Percentiles rank a stretch among this genome's conserved stretches.
phyloP scores from a whole-genome alignment of 1,140 invertebrate species.

The Euschistus heros region DNA sequence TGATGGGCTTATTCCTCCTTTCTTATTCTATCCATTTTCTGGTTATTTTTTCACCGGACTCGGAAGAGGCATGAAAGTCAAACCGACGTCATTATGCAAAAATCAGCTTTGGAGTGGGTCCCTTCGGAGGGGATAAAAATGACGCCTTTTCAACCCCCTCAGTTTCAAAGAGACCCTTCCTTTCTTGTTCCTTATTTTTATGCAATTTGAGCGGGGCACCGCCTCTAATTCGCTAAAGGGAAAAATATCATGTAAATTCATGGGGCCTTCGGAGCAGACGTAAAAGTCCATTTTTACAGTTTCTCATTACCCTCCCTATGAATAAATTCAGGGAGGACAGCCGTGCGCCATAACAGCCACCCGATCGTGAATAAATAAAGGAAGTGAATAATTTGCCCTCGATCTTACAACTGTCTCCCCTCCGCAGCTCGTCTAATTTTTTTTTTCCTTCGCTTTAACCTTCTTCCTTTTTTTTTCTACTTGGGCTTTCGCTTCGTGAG shows the following conservation, averaged over 20 bases:
- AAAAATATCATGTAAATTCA: slow-evolving; percentile 18
- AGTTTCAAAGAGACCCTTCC: not conserved
- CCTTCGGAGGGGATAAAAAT: slow-evolving; percentile 4
- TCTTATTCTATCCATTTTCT: not conserved
- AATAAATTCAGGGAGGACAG: slow-evolving; percentile 5
- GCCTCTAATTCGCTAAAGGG: slow-evolving; percentile 9
- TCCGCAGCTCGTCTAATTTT: too few relatives aligned
- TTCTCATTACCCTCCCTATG: slow-evolving; percentile 11
- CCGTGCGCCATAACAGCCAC: not conserved
- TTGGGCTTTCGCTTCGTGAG: too few relatives aligned
- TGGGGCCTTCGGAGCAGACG: not conserved
- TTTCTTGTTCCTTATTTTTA: not conserved
- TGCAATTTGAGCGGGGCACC: not conserved
- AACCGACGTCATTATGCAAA: slow-evolving; percentile 16
- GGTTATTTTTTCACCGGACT: not conserved
- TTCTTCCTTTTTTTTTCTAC: too few relatives aligned
- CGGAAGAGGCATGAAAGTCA: slow-evolving; percentile 11
- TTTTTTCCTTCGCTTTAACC: too few relatives aligned
- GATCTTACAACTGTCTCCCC: too few relatives aligned
- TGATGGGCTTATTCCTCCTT: too few relatives aligned
- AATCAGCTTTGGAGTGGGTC: not conserved
- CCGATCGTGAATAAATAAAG: slow-evolving; percentile 9
- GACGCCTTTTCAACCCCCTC: slow-evolving; percentile 5
- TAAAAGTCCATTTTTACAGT: slow-evolving; percentile 17
- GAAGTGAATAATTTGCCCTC: not conserved